These are phyloP conservation scores for Petrophora chlorosata DNA, from an alignment of 2,888 invertebrate genomes.

Conservation along the genomic window DNA sequence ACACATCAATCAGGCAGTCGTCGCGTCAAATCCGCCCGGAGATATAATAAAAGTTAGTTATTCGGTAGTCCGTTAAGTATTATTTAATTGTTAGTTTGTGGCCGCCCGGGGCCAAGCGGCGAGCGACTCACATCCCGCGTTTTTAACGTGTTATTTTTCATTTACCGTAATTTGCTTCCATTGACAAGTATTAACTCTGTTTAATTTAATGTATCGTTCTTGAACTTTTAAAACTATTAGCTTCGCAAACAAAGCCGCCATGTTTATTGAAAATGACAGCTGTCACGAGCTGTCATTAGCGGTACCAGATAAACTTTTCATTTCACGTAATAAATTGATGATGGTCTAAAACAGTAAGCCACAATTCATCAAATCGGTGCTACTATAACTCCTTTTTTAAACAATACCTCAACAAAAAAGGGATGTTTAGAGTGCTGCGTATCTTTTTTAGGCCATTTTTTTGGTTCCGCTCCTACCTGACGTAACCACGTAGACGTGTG, in stretches of 20 bases:
- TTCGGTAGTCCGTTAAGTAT: slow-evolving; percentile 79
- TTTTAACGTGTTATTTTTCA: slow-evolving; percentile 43
- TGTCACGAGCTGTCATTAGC: slow-evolving; percentile 22
- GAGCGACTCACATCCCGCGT: slow-evolving; percentile 49
- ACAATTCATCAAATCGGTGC: slow-evolving; percentile 62
- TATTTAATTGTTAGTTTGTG: slow-evolving; percentile 79
- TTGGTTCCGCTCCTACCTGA: slow-evolving; percentile 78
- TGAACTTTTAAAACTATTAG: slow-evolving; percentile 22
- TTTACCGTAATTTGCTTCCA: slow-evolving; percentile 50
- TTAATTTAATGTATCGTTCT: slow-evolving; percentile 22
- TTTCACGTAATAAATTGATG: slow-evolving; percentile 31
- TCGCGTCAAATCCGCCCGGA: slow-evolving; percentile 74
- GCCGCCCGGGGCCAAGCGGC: slow-evolving; percentile 60
- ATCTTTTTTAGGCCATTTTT: slow-evolving; percentile 71
- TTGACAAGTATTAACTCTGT: slow-evolving; percentile 41
- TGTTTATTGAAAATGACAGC: slow-evolving; percentile 28
- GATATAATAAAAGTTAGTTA: slow-evolving; percentile 71
- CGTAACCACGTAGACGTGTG: slow-evolving; percentile 71
- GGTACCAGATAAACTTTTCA: slow-evolving; percentile 25
- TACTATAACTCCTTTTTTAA: slow-evolving; percentile 72
- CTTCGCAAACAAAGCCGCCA: slow-evolving; percentile 8
- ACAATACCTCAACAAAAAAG: slow-evolving; percentile 72
- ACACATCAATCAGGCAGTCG: slow-evolving; percentile 70
- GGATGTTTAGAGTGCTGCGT: slow-evolving; percentile 78
- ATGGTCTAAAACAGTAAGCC: slow-evolving; percentile 54